These are phyloP conservation scores for Bungarus multicinctus DNA, from an alignment of 2,113 vertebrate species.

Conservation along the genomic window DNA sequence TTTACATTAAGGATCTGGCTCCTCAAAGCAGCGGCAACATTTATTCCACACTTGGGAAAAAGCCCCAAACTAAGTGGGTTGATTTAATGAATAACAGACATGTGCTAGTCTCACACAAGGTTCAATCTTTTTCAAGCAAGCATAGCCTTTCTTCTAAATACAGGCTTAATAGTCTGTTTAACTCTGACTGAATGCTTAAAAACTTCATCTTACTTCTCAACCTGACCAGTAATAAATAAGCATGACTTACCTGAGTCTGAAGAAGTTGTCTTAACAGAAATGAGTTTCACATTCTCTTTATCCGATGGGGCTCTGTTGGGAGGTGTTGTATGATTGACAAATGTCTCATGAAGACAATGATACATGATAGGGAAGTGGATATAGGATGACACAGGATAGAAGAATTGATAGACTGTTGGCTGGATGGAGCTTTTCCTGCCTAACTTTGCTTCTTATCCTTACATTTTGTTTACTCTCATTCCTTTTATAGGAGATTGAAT, in stretches of 20 bases:
- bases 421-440: background rate
- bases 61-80: background rate
- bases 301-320: slow-evolving; percentile 67
- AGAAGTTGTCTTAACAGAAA: slow-evolving; percentile 76
- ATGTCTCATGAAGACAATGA: background rate
- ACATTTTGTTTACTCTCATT: background rate
- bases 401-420: background rate
- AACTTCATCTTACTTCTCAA: background rate
- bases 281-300: slow-evolving; percentile 78
- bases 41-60: background rate
- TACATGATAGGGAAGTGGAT: background rate
- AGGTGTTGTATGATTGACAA: slow-evolving; percentile 26
- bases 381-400: no score
- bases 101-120: background rate
- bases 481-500: background rate
- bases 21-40: background rate
- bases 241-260: slow-evolving; percentile 69
- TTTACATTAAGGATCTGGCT: background rate
- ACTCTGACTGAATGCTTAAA: background rate
- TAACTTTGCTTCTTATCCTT: background rate
- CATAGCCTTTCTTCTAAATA: background rate
- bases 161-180: background rate
- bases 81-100: background rate
- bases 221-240: background rate
- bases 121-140: background rate